Evolutionary conservation across 1,140 invertebrate species (phyloP).

Genomic region (Trinorchestia longiramus): DNA sequence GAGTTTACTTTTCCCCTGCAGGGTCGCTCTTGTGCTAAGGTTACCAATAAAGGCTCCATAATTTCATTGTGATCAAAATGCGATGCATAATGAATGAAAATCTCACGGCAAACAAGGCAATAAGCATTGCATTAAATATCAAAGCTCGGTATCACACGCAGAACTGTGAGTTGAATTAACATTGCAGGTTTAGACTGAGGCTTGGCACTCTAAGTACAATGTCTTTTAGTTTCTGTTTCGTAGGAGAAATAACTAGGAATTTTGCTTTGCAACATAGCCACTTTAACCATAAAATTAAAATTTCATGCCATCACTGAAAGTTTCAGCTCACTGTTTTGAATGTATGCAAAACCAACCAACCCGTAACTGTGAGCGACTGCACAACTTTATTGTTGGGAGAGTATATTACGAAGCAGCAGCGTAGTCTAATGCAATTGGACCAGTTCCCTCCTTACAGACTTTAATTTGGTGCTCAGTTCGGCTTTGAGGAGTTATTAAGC

Average conservation of each 20-base stretch:
- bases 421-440: no score
- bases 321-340: not conserved
- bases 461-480: no score
- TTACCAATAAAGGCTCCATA: not conserved
- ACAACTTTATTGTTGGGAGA: no score
- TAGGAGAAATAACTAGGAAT: not conserved
- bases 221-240: not conserved
- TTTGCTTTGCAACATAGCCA: no score
- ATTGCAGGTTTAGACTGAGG: not conserved
- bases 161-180: not conserved
- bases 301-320: not conserved
- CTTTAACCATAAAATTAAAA: not conserved
- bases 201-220: not conserved
- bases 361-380: no score
- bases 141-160: not conserved
- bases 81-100: not conserved
- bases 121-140: not conserved
- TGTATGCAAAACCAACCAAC: not conserved
- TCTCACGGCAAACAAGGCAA: not conserved
- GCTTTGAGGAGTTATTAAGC: no score
- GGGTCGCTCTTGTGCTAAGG: not conserved
- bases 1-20: not conserved
- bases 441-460: no score
- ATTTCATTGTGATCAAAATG: slow-evolving; percentile 1
- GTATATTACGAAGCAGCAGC: no score